Percentiles rank a stretch among this genome's conserved stretches.
phyloP scores from a whole-genome alignment of 2,888 invertebrate genomes.

The Hirtodrosophila alboralis region DNA sequence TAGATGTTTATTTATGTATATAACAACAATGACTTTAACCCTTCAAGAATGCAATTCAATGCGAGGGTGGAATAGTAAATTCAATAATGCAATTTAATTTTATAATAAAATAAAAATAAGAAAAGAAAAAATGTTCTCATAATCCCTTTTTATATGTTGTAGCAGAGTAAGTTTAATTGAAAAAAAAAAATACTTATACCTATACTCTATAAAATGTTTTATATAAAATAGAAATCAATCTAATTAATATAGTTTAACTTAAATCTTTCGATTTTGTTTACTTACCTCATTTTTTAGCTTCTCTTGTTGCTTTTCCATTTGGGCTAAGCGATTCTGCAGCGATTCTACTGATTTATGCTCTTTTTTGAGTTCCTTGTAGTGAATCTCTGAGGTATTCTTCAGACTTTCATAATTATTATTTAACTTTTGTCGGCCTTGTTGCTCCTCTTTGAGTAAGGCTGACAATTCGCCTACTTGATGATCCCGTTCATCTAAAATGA shows the following conservation, averaged over 20 bases:
- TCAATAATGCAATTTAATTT: neutral
- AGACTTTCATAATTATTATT: conserved; percentile 54
- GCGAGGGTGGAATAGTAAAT: conserved; percentile 16
- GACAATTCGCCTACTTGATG: conserved; percentile 50
- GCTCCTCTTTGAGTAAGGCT: conserved; percentile 46
- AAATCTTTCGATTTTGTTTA: too few species aligned
- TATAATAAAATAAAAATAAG: too few species aligned
- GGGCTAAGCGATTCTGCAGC: conserved; percentile 53
- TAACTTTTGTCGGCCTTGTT: conserved; percentile 52
- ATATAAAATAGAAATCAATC: too few species aligned
- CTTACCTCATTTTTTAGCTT: conserved; percentile 78
- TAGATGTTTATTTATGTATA: conserved; percentile 10
- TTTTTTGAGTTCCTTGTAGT: conserved; percentile 54
- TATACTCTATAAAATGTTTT: too few species aligned
- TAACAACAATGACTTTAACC: conserved; percentile 29
- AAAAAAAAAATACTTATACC: too few species aligned
- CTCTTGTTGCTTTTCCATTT: conserved; percentile 54
- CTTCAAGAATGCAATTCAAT: conserved; percentile 48
- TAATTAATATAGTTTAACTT: neutral
- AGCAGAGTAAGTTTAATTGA: too few species aligned
- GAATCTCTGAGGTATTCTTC: conserved; percentile 51
- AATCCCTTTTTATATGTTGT: too few species aligned
- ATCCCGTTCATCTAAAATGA: conserved; percentile 59
- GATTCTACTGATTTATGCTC: conserved; percentile 49
- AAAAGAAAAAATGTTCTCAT: too few species aligned